These are phyloP conservation scores for Mesochorus sp. DNA, from an alignment of 2,888 invertebrate genomes.

Conservation along the genomic window DNA sequence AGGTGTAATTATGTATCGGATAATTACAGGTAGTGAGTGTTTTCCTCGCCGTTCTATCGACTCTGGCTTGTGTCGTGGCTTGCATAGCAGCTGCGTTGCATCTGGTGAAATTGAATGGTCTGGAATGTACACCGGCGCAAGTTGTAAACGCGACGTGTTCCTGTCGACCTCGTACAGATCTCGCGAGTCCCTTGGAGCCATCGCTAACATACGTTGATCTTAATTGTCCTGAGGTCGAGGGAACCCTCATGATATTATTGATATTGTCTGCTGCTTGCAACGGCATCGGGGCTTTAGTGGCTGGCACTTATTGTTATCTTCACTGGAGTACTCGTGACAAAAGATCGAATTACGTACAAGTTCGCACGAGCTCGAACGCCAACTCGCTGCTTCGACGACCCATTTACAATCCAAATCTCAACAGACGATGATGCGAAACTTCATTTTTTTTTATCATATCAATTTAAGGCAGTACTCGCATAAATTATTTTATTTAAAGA, in stretches of 20 bases:
- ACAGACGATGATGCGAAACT: constrained; percentile 65
- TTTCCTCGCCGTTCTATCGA: constrained; percentile 70
- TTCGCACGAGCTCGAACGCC: constrained; percentile 68
- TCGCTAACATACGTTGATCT: constrained; percentile 74
- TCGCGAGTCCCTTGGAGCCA: constrained; percentile 64
- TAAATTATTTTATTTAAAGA: too few relatives aligned
- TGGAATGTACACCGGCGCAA: constrained; percentile 75
- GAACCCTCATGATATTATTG: constrained; percentile 73
- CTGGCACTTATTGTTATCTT: constrained; percentile 76
- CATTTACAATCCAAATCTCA: constrained; percentile 67
- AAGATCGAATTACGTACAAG: constrained; percentile 74
- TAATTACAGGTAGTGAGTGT: constrained; percentile 71
- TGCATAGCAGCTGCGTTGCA: constrained; percentile 74
- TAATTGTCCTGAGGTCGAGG: constrained; percentile 77
- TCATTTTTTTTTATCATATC: too few relatives aligned
- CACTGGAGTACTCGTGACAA: constrained; percentile 75
- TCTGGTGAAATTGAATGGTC: constrained; percentile 71
- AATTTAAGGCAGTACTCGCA: too few relatives aligned
- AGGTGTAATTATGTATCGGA: too few relatives aligned
- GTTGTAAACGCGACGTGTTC: constrained; percentile 74
- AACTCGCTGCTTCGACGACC: constrained; percentile 57
- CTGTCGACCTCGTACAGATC: constrained; percentile 70
- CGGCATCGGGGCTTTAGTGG: constrained; percentile 70
- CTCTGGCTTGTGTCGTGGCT: constrained; percentile 71
- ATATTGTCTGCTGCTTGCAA: constrained; percentile 76